These are phyloP conservation scores for Ageneiosus marmoratus DNA, from an alignment of 2,113 vertebrate genomes.

Conservation along the genomic window DNA sequence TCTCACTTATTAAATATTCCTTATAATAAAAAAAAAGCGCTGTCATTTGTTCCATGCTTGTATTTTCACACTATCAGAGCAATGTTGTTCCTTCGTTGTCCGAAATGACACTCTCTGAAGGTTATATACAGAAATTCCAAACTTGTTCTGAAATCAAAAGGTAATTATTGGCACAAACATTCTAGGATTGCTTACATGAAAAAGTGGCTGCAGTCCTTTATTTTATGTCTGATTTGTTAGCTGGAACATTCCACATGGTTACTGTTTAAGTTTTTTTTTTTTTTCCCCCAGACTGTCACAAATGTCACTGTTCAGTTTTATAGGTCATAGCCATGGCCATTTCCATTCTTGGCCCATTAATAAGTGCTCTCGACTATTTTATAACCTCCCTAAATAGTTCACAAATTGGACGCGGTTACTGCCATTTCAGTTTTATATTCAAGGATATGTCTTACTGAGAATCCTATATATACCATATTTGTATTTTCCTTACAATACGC, in stretches of 20 bases:
- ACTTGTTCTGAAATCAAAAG: conserved; percentile 11
- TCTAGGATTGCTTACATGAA: conserved; percentile 1
- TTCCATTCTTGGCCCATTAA: conserved; percentile 16
- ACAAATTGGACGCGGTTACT: not conserved
- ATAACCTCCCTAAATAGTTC: not conserved
- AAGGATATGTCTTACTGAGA: not conserved
- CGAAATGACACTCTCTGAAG: conserved; percentile 11
- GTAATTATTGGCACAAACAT: not conserved
- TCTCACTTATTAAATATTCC: conserved; percentile 20
- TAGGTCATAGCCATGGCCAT: conserved; percentile 5
- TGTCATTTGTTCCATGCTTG: not conserved
- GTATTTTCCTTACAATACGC: not conserved
- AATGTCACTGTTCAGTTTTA: conserved; percentile 11
- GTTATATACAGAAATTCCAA: not conserved
- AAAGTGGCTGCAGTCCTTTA: not conserved
- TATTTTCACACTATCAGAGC: not conserved
- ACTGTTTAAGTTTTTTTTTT: not conserved
- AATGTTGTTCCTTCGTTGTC: conserved; percentile 27
- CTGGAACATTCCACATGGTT: not conserved
- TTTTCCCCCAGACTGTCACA: not conserved
- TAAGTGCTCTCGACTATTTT: not conserved
- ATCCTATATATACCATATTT: not conserved
- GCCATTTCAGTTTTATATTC: not conserved
- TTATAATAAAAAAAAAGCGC: conserved; percentile 25
- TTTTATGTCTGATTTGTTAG: not conserved